phyloP scores from a whole-genome alignment of 2,113 vertebrate genomes.

The Taxidea taxus region DNA sequence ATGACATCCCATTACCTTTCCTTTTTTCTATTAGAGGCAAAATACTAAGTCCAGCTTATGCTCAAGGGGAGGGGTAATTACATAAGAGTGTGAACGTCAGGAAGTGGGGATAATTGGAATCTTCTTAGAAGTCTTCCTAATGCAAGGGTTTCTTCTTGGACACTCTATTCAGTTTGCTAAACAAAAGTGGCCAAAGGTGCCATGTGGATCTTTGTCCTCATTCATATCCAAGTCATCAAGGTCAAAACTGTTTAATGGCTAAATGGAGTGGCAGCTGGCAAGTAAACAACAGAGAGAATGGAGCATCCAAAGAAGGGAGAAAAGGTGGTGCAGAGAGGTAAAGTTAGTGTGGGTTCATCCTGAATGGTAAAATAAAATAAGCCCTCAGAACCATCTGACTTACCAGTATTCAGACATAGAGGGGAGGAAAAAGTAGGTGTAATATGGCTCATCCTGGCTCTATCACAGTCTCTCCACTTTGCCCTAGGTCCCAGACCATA shows the following conservation, averaged over 20 bases:
- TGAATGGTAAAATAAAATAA: conserved; percentile 90
- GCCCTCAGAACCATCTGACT: conserved; percentile 86
- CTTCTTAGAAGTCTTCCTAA: neutral
- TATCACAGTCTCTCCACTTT: neutral
- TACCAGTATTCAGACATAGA: conserved; percentile 78
- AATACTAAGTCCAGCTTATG: neutral
- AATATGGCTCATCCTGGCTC: neutral
- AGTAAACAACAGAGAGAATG: conserved; percentile 93
- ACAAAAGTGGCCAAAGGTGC: conserved; percentile 89
- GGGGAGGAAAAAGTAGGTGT: neutral
- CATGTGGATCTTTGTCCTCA: conserved; percentile 85
- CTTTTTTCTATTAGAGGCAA: neutral
- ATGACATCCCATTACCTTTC: neutral
- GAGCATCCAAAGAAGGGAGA: conserved; percentile 91
- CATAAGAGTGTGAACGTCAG: neutral
- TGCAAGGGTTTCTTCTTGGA: conserved; percentile 79
- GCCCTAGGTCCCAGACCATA: neutral
- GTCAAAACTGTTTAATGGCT: conserved; percentile 87
- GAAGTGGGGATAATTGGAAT: neutral
- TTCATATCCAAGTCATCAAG: conserved; percentile 87
- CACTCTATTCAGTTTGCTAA: conserved; percentile 86
- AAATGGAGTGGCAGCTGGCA: conserved; percentile 83
- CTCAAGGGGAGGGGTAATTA: neutral
- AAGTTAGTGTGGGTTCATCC: conserved; percentile 80
- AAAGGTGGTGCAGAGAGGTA: conserved; percentile 87